These are phyloP conservation scores for Clostera curtula DNA, from an alignment of 2,888 invertebrate genomes.

Conservation along the genomic window DNA sequence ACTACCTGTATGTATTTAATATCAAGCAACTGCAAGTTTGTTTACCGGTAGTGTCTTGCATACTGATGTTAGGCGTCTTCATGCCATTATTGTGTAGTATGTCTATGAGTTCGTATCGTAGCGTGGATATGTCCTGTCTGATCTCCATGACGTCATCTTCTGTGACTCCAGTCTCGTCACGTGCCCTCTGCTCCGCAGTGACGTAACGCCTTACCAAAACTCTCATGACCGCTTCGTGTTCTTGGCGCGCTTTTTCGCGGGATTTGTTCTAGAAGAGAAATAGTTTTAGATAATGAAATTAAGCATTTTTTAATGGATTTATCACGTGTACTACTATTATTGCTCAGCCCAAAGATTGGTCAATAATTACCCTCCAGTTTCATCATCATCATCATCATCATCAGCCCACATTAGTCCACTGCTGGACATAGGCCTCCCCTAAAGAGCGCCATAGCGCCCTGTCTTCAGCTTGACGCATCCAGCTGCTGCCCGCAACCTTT, in stretches of 20 bases:
- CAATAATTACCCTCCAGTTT: no score
- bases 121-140: conserved; percentile 96
- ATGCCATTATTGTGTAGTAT: conserved; percentile 93
- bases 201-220: conserved; percentile 93
- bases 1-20: no score
- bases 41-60: conserved; percentile 78
- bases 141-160: conserved; percentile 99
- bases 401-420: no score
- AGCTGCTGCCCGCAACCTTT: no score
- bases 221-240: conserved; percentile 90
- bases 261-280: conserved; percentile 77
- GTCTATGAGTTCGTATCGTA: conserved; percentile 93
- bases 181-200: conserved; percentile 89
- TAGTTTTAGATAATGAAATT: neutral
- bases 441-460: no score
- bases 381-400: no score
- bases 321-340: no score
- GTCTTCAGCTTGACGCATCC: no score
- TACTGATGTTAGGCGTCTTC: conserved; percentile 83
- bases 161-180: conserved; percentile 93
- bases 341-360: neutral
- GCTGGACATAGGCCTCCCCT: no score
- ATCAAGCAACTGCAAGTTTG: no score
- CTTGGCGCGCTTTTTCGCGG: conserved; percentile 79
- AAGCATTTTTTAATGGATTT: no score